Evolutionary conservation across 2,113 vertebrate genomes (phyloP), one percentile per base, ranked within the genome.

Genomic region (Neodontobutis hainanensis): DNA sequence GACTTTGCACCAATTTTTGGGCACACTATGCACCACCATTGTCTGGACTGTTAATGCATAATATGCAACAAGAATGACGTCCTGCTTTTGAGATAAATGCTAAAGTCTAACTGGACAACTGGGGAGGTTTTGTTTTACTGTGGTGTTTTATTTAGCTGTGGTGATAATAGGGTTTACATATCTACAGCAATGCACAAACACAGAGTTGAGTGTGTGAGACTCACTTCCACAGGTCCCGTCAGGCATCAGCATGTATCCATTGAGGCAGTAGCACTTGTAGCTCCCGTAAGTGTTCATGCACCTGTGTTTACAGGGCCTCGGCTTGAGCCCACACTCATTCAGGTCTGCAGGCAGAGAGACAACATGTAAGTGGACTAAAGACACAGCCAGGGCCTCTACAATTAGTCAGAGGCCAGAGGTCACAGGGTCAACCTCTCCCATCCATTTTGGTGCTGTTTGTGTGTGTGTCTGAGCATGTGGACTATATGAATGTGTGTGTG

Each of bases 241-340:
- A 8, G 94, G 92, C 95, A 96, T 91, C 7, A 95, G 93, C 96
- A 98, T 97, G 90, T 95, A 96, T 56, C 97, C 97, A 0, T 92
- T 96, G 56, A 98, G 94, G 68, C 97, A 99, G 92, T 96, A 99
- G 92, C 97, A 99, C 85, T 98, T 99, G 93, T 95, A 99, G 85
- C 96, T 98, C 84, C 96, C 96, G 0, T 92, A 94, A 0, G 96
- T 97, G 79, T 99, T 99, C 96, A 99, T 96, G 83, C 97, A 99
- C 43, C 97, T 94, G 92, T 97, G 94, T 68, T 98, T 98, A 88
- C 97, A 99, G 0, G 94, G 97, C 72, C 96, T 92, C 0, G 97
- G 97, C 91, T 98, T 96, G 78, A 98, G 90, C 49, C 96, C 97
- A 19, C 97, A 99, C 87, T 99, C 97, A 10, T 99, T 99, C 43